These are phyloP conservation scores for Hybognathus amarus DNA, from an alignment of 2,797 vertebrate genomes.

Conservation along the genomic window DNA sequence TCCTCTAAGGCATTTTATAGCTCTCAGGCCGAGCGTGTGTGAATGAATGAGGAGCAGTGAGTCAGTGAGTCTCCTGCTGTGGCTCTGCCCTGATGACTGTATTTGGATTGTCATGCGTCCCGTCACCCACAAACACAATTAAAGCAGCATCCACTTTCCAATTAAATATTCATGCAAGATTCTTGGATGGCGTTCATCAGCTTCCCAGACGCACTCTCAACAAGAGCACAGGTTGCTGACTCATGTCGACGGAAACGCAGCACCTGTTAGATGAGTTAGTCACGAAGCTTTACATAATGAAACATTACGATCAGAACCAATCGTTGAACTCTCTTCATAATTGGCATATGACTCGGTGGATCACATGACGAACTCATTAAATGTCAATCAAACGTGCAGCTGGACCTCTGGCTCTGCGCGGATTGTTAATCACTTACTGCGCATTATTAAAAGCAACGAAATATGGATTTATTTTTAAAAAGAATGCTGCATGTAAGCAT, in stretches of 20 bases:
- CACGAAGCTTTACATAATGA: conserved; percentile 43
- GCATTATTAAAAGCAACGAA: neutral
- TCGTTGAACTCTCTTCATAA: neutral
- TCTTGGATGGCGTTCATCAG: conserved; percentile 45
- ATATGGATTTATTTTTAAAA: neutral
- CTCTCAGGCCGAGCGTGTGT: conserved; percentile 45
- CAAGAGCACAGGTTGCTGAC: conserved; percentile 43
- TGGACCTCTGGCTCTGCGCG: neutral
- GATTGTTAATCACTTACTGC: neutral
- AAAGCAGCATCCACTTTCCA: conserved; percentile 33
- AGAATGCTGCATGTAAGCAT: neutral
- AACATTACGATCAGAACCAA: neutral
- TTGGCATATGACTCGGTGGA: neutral
- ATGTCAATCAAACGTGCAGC: conserved; percentile 10
- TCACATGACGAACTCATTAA: neutral
- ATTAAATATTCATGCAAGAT: conserved; percentile 55
- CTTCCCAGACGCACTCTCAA: conserved; percentile 32
- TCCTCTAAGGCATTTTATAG: conserved; percentile 12
- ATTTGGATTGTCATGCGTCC: conserved; percentile 22
- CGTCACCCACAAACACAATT: conserved; percentile 42
- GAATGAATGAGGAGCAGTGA: conserved; percentile 12
- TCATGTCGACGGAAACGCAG: conserved; percentile 34
- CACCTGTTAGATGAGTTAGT: conserved; percentile 50
- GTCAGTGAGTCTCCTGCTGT: conserved; percentile 26
- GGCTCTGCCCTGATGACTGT: conserved; percentile 26